Evolutionary conservation across 1,140 invertebrate genomes (phyloP).

Genomic region (Colletes gigas): DNA sequence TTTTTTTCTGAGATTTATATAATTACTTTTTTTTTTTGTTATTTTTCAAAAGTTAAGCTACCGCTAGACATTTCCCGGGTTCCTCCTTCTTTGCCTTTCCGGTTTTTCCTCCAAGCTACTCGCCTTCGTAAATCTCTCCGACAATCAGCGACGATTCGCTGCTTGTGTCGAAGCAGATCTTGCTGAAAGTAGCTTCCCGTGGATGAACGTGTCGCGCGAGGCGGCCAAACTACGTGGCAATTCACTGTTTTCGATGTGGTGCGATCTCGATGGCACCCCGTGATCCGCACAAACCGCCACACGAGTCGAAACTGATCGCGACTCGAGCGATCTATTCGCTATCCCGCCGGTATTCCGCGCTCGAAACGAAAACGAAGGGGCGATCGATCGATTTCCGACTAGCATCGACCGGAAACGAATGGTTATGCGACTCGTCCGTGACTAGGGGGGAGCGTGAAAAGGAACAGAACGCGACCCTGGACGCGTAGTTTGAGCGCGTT

Average conservation of each 20-base stretch:
- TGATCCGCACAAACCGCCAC: neutral
- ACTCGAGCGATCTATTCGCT: neutral
- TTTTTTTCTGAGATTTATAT: neutral
- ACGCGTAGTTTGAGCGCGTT: neutral
- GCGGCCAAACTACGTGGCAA: neutral
- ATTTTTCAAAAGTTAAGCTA: no score
- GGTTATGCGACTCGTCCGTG: neutral
- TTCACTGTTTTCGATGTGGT: neutral
- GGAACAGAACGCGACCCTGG: no score
- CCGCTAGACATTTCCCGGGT: no score
- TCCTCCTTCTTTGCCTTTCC: no score
- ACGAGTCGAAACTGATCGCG: neutral
- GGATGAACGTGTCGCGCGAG: neutral
- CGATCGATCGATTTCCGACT: neutral
- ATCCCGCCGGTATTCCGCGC: neutral
- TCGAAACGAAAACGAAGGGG: neutral
- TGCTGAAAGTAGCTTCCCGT: constrained; percentile 31
- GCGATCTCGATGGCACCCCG: no score
- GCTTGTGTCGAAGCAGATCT: constrained; percentile 17
- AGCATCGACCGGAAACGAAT: neutral
- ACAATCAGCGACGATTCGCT: neutral
- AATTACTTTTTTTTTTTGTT: neutral
- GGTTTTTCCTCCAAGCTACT: no score
- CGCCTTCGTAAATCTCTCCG: neutral
- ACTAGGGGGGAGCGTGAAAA: no score